phyloP scores from a whole-genome alignment of 1,140 invertebrate species.

The Bactericera cockerelli region DNA sequence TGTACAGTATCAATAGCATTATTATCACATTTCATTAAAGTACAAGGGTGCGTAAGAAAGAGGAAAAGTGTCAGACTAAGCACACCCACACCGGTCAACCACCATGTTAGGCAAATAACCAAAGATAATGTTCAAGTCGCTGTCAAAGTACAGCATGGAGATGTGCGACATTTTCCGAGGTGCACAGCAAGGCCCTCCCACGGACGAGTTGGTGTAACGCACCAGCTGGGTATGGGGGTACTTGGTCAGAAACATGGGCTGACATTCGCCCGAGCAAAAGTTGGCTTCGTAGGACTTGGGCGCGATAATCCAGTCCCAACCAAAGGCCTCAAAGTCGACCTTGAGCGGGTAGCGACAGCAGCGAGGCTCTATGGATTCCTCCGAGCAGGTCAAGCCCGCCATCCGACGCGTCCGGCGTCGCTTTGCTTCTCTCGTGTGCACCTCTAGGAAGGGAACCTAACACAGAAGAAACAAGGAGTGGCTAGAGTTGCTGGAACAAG shows the following conservation, averaged over 20 bases:
- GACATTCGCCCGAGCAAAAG: constrained; percentile 91
- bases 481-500: neutral
- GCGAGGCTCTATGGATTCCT: constrained; percentile 54
- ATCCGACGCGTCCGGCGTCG: constrained; percentile 34
- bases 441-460: constrained; percentile 71
- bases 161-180: constrained; percentile 77
- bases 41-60: too few relatives aligned
- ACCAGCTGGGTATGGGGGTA: constrained; percentile 54
- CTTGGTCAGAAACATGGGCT: constrained; percentile 71
- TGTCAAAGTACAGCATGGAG: constrained; percentile 84
- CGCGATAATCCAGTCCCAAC: constrained; percentile 97
- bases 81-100: constrained; percentile 80
- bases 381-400: constrained; percentile 57
- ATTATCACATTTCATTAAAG: too few relatives aligned
- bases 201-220: neutral
- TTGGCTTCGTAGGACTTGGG: constrained; percentile 90
- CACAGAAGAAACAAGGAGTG: constrained; percentile 20
- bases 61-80: constrained; percentile 35
- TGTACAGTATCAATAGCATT: too few relatives aligned
- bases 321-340: constrained; percentile 90
- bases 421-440: constrained; percentile 45
- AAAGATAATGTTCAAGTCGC: constrained; percentile 72
- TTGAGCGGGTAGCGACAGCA: constrained; percentile 85
- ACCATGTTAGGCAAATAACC: constrained; percentile 83
- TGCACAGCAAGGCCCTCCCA: constrained; percentile 70